These are phyloP conservation scores for Gryllus longicercus DNA, from an alignment of 2,888 invertebrate genomes.

Conservation along the genomic window DNA sequence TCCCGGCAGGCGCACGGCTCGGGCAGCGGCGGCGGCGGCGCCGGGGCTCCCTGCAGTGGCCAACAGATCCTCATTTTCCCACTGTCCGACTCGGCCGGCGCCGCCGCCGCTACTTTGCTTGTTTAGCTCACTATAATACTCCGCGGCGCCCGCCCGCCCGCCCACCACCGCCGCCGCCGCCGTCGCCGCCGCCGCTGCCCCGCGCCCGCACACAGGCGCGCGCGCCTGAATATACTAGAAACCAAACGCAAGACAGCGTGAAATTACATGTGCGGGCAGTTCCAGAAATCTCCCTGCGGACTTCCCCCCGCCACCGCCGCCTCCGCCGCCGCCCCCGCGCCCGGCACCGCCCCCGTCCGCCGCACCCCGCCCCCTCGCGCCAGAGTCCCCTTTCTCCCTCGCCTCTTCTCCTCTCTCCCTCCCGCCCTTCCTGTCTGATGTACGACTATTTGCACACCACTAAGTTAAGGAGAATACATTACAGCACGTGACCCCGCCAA, in stretches of 20 bases:
- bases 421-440: constrained; percentile 37
- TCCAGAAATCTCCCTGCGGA: constrained; percentile 29
- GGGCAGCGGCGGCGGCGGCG: background rate
- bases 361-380: constrained; percentile 34
- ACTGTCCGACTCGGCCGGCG: constrained; percentile 18
- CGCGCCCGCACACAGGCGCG: constrained; percentile 23
- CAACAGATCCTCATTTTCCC: constrained; percentile 20
- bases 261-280: constrained; percentile 48
- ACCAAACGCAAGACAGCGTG: constrained; percentile 54
- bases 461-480: constrained; percentile 37
- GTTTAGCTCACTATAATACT: constrained; percentile 22
- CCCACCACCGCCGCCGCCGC: background rate
- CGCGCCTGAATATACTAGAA: constrained; percentile 31
- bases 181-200: background rate
- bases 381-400: constrained; percentile 35
- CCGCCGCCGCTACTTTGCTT: constrained; percentile 18
- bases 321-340: background rate
- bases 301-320: constrained; percentile 42
- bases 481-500: constrained; percentile 41
- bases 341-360: constrained; percentile 32
- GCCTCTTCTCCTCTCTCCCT: constrained; percentile 33
- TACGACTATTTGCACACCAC: constrained; percentile 38
- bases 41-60: background rate
- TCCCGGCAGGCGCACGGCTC: background rate
- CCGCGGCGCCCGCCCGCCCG: constrained; percentile 20